These are phyloP conservation scores for Albula glossodonta DNA, from an alignment of 2,113 vertebrate species.

Conservation along the genomic window DNA sequence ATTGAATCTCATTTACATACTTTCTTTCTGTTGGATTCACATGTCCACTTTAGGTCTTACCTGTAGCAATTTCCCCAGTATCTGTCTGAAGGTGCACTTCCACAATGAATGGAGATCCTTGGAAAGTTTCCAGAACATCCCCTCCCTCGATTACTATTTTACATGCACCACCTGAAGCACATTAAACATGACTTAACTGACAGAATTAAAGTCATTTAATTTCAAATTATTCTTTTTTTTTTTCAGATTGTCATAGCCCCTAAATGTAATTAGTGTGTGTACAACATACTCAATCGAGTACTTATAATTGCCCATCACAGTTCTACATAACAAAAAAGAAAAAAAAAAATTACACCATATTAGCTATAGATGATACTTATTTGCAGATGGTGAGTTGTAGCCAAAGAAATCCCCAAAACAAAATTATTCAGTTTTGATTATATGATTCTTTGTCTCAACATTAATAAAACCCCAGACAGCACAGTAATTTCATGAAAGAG, in stretches of 20 bases:
- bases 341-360: background rate
- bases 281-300: too few relatives aligned
- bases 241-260: background rate
- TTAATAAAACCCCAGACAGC: too few relatives aligned
- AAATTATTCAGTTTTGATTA: too few relatives aligned
- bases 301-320: background rate
- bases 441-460: too few relatives aligned
- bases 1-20: too few relatives aligned
- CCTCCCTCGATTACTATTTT: slow-evolving; percentile 61
- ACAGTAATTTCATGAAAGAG: too few relatives aligned
- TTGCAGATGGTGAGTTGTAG: too few relatives aligned
- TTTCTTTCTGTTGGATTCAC: too few relatives aligned
- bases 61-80: slow-evolving; percentile 46
- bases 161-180: slow-evolving; percentile 62
- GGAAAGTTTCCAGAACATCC: slow-evolving; percentile 58
- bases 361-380: background rate
- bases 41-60: slow-evolving; percentile 52
- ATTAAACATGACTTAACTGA: slow-evolving; percentile 47
- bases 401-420: too few relatives aligned
- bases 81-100: slow-evolving; percentile 56
- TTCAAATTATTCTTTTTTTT: slow-evolving; percentile 28
- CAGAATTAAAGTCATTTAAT: slow-evolving; percentile 60
- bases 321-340: background rate
- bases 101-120: slow-evolving; percentile 48
- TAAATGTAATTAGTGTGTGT: too few relatives aligned